Base-by-base conservation (phyloP, 2,888 invertebrate genomes). In the Sesamia inferens region DNA sequence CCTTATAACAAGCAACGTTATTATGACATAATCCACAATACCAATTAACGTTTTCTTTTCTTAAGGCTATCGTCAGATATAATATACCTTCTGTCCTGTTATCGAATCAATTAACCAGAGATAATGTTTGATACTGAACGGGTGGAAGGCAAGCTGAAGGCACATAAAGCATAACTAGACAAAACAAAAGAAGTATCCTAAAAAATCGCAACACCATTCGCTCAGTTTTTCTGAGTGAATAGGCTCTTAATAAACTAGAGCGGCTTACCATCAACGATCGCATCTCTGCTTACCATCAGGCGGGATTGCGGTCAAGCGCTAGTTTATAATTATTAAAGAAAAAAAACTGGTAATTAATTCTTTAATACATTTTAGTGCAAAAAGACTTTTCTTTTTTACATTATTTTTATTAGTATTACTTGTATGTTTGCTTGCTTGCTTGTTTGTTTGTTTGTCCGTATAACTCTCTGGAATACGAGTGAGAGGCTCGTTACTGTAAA, bases 121-220 rank as follows among this genome's bases (percentile, higher is more conserved):
- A 47, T 22, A 68, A 64, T 55, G 13, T 19, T 22, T 19, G 2
- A 48, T 19, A 69, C 5, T 7, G 39, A 11, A 42, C 31, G 3
- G 31, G 31, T 3, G 3, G 31, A 31, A 31, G 31, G 31, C 31
- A 31, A 3, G 31, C 31, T 31, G 0, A 44, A 47, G 6, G 16
- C 55, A 47, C 24, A 13, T n/a, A 8, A 44, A 16, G 31, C 31
- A 31, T 16, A 48, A 19, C 8, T 14, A 65, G 19, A 24, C 24
- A 14, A 65, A 54, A 16, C 44, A 0, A 13, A 31, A 19, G 6
- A 5, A 42, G 16, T 59, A 16, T 5, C n/a, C 6, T 16, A 16
- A 55, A 51, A 57, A 44, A 13, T 42, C 48, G 31, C 22, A 76
- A 47, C 51, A 51, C n/a, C n/a, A n/a, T n/a, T n/a, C n/a, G n/a